Evolutionary conservation across 2,113 vertebrate species (phyloP).

Genomic region (Menura novaehollandiae): DNA sequence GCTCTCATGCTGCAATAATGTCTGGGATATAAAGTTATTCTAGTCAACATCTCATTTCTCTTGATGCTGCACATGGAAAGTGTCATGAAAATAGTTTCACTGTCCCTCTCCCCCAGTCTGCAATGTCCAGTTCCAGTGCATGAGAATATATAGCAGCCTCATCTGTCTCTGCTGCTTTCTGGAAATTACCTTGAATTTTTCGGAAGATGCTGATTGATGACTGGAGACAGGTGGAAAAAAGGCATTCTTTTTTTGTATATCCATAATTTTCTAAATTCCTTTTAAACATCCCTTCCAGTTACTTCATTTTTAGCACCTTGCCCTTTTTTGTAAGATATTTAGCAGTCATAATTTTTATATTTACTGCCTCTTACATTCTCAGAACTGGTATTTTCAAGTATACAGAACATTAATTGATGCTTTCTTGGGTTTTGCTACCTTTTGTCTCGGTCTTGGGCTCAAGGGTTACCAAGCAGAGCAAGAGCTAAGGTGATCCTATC

Average conservation of each 20-base stretch:
- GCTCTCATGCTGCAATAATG: neutral
- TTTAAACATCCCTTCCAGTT: neutral
- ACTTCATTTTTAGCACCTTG: neutral
- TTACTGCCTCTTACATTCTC: neutral
- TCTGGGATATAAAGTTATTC: neutral
- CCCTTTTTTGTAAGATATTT: neutral
- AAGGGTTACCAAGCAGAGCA: neutral
- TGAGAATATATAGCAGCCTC: neutral
- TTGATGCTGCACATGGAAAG: neutral
- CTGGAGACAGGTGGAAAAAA: neutral
- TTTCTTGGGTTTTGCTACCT: neutral
- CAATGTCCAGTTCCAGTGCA: neutral
- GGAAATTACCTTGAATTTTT: neutral
- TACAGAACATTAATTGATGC: neutral
- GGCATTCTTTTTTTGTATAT: neutral
- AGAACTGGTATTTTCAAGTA: neutral
- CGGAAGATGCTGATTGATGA: neutral
- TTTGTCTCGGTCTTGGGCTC: neutral
- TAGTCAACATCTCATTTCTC: neutral
- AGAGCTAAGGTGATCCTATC: neutral
- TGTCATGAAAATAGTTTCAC: neutral
- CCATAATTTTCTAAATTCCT: neutral
- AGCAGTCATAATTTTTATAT: neutral
- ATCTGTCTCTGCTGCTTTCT: neutral
- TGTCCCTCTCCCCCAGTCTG: accelerated